These are phyloP conservation scores for Plagodis pulveraria DNA, from an alignment of 2,888 invertebrate species.

Conservation along the genomic window DNA sequence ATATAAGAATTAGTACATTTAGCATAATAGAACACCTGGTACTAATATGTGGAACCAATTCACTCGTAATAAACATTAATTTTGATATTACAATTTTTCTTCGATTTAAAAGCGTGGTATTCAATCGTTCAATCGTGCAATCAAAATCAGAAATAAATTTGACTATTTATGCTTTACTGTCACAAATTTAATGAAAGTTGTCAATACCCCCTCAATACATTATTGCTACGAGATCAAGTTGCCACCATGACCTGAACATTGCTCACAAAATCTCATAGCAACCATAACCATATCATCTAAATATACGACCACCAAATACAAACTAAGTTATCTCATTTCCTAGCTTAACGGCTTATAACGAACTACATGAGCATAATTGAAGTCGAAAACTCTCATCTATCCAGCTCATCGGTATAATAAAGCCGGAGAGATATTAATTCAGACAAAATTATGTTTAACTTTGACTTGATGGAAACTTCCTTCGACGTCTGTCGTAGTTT, in stretches of 20 bases:
- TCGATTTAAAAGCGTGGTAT: no score
- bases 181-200: neutral
- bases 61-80: no score
- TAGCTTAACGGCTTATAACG: conserved; percentile 24
- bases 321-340: conserved; percentile 24
- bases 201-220: neutral
- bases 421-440: conserved; percentile 39
- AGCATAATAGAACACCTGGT: no score
- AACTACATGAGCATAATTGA: conserved; percentile 28
- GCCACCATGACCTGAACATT: neutral
- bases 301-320: conserved; percentile 16
- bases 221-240: neutral
- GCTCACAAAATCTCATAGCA: neutral
- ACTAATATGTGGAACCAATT: no score
- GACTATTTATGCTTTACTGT: no score
- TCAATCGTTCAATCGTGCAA: no score
- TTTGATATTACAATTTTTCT: no score
- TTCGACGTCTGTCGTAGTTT: conserved; percentile 33
- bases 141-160: no score
- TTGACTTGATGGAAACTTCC: conserved; percentile 34
- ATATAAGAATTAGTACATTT: no score
- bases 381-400: conserved; percentile 29
- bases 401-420: conserved; percentile 33
- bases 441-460: conserved; percentile 35
- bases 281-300: conserved; percentile 24